These are phyloP conservation scores for Bombyx mori DNA, from an alignment of 1,140 invertebrate species.

Conservation along the genomic window DNA sequence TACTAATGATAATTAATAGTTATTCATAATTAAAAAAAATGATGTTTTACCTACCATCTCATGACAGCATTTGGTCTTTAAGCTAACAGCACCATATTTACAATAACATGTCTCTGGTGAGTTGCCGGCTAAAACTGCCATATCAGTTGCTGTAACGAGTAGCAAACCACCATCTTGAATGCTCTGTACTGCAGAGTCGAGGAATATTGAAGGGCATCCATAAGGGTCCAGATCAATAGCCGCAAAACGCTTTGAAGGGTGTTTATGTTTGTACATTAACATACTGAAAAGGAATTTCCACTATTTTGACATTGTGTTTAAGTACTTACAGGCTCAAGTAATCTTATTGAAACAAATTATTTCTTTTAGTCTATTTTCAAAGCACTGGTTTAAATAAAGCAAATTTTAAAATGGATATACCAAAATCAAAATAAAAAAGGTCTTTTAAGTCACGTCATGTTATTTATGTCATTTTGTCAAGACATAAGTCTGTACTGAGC, in stretches of 20 bases:
- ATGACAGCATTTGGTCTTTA: slow-evolving; percentile 92
- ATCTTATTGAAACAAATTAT: too few relatives aligned
- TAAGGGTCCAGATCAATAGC: slow-evolving; percentile 98
- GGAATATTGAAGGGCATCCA: slow-evolving; percentile 93
- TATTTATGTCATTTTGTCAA: not conserved
- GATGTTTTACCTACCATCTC: slow-evolving; percentile 83
- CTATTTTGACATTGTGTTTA: too few relatives aligned
- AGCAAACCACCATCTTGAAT: slow-evolving; percentile 85
- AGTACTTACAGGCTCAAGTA: too few relatives aligned
- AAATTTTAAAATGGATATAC: too few relatives aligned
- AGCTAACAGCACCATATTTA: slow-evolving; percentile 94
- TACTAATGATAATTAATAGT: too few relatives aligned
- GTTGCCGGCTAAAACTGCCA: slow-evolving; percentile 97
- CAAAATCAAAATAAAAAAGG: too few relatives aligned
- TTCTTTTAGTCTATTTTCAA: too few relatives aligned
- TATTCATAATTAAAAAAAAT: too few relatives aligned
- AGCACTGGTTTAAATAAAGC: too few relatives aligned
- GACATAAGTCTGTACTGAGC: not conserved
- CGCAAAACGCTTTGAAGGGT: slow-evolving; percentile 81
- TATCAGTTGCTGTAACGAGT: slow-evolving; percentile 98
- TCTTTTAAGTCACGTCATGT: too few relatives aligned
- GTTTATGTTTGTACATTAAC: slow-evolving; percentile 86
- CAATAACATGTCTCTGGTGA: slow-evolving; percentile 92
- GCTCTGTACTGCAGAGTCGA: slow-evolving; percentile 92
- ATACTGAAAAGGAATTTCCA: slow-evolving; percentile 73